Base-by-base conservation (phyloP, 1,140 invertebrate genomes). In the Eubasilissa regina region DNA sequence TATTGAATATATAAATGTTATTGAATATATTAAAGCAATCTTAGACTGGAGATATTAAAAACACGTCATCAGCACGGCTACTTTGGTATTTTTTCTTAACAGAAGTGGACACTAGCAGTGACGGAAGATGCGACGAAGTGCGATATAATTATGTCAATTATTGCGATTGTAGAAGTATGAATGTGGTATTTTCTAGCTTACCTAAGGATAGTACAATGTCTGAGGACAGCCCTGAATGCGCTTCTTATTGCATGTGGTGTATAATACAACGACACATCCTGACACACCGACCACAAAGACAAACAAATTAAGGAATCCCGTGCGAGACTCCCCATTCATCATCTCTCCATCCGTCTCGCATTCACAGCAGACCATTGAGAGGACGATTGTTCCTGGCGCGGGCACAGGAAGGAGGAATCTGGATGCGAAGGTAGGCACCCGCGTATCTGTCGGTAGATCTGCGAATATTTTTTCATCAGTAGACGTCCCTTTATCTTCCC, bases 371-470 rank as follows among this genome's bases (percentile, higher is more conserved):
- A 68, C 43, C 64, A 45, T 47, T 68, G 43, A 68, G 25, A 21
- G 48, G 25, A 10, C n/a, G 19, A 72, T 72, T 72, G 68, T 72
- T 48, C 64, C 64, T 47, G 13, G 10, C 21, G 11, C 56, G 21
- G 62, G 43, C 12, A 17, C 81, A 82, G 81, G 81, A 82, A 82
- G 81, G 75, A 82, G 81, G 81, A 78, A 78, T 72, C 75, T 55
- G 78, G 80, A 81, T 77, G 55, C 74, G 45, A 62, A 48, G 7
- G 25, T 6, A 35, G 25, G 25, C 25, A 35, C 1, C 25, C 25
- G 25, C 58, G 66, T 82, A 82, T 82, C 81, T 80, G 78, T 82
- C 78, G 81, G 78, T 73, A 81, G 75, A 82, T 82, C 81, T 82
- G 81, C 81, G 78, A 82, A 82, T 82, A 75, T 62, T 77, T 79